Conservation (phyloP, 1,140 invertebrate species). For the Chymomyza costata region DNA sequence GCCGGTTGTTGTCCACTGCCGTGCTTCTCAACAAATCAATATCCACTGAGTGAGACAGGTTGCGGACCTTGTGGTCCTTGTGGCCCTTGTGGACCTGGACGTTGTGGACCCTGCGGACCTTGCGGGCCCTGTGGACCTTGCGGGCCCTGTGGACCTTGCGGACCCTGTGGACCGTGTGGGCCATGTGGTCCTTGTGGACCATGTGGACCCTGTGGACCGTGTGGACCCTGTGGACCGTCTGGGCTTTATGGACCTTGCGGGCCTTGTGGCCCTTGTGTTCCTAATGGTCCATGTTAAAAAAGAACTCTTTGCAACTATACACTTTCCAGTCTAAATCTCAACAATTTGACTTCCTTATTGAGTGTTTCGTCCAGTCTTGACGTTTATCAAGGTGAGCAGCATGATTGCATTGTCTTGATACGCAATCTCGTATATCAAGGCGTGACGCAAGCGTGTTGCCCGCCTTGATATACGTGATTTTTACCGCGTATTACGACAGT, state of each 20-base stretch:
- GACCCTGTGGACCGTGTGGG: slow-evolving; percentile 39
- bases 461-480: slow-evolving; percentile 36
- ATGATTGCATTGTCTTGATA: slow-evolving; percentile 45
- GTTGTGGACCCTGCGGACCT: slow-evolving; percentile 49
- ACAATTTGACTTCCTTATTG: too few relatives aligned
- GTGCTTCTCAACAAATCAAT: slow-evolving; percentile 49
- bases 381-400: slow-evolving; percentile 45
- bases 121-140: slow-evolving; percentile 56
- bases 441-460: slow-evolving; percentile 33
- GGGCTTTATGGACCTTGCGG: slow-evolving; percentile 35
- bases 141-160: slow-evolving; percentile 33
- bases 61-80: slow-evolving; percentile 45
- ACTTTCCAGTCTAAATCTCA: too few relatives aligned
- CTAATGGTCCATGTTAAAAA: too few relatives aligned
- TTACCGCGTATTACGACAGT: slow-evolving; percentile 21
- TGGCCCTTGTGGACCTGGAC: slow-evolving; percentile 49
- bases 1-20: slow-evolving; percentile 43
- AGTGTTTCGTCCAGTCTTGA: too few relatives aligned
- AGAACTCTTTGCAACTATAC: too few relatives aligned
- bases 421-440: slow-evolving; percentile 38
- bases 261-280: slow-evolving; percentile 41
- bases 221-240: slow-evolving; percentile 24
- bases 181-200: slow-evolving; percentile 37
- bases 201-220: slow-evolving; percentile 44
- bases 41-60: slow-evolving; percentile 36